Evolutionary conservation across 2,797 vertebrate species (phyloP), one percentile per base, ranked within the genome.

Genomic region (Micropoecilia bifurca): DNA sequence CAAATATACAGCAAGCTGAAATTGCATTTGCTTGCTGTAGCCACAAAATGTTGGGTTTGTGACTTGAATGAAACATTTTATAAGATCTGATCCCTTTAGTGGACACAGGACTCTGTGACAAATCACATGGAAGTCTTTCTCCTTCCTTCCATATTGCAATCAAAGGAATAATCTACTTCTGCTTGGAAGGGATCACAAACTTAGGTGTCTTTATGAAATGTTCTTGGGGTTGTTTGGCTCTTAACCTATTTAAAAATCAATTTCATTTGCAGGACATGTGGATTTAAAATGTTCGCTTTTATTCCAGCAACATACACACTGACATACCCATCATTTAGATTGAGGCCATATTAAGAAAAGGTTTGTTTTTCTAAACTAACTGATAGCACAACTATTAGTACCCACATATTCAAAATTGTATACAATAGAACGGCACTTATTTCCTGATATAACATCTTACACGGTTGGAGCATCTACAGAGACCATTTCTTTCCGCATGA

Each of bases 241-340:
- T 84, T 82, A 81, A 89, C 86, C 77, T 71, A 46, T 85, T 77
- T 84, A 85, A 85, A 74, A 81, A 71, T 82, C 53, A 57, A 75
- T 87, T 85, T 76, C 9, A 80, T 81, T 83, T 76, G 30, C 46
- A 28, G 30, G 45, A 9, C 6, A 5, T 72, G 47, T 66, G 14
- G 39, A 75, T 77, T 73, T 14, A 16, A 43, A 69, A 69, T 69
- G 36, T 25, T 43, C 13, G 9, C 3, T 68, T 69, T 43, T 41
- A 69, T 18, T 25, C 33, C 39, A 69, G 4, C 39, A 69, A 18
- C 10, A 14, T 43, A 69, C 4, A 43, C 22, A n/a, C 41, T 13
- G 20, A 68, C 6, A 66, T 39, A 66, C 6, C 61, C 7, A 33
- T 33, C 59, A 33, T 61, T 61, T 30, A 61, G 4, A 61, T 61